Percentiles rank a stretch among this genome's conserved stretches.
phyloP scores from a whole-genome alignment of 1,140 invertebrate genomes.

The Akabosia matsudoensis region DNA sequence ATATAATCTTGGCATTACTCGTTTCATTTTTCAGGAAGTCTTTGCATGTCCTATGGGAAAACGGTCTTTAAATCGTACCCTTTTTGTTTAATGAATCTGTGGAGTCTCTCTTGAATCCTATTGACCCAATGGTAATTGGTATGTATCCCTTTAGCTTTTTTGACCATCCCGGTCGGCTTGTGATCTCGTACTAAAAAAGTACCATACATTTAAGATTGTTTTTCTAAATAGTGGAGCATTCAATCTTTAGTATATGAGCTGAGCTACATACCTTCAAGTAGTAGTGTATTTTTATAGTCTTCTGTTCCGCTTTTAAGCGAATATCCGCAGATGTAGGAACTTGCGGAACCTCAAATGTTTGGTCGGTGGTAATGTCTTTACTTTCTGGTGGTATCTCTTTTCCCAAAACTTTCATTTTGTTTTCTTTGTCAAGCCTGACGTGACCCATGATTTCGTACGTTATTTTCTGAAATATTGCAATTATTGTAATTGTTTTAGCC shows the following conservation, averaged over 20 bases:
- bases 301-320: background rate
- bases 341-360: background rate
- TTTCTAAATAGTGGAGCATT: too few species aligned
- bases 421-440: slow-evolving; percentile 3
- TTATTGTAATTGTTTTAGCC: too few species aligned
- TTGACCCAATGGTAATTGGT: background rate
- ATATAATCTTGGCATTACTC: too few species aligned
- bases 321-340: background rate
- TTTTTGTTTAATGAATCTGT: too few species aligned
- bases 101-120: background rate
- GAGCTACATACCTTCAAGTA: slow-evolving; percentile 12
- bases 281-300: background rate
- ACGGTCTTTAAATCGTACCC: too few species aligned
- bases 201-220: too few species aligned
- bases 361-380: background rate
- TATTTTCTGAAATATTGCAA: slow-evolving; percentile 19
- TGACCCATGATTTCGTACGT: slow-evolving; percentile 10
- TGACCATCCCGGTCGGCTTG: background rate
- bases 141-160: slow-evolving; percentile 4
- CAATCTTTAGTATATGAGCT: too few species aligned
- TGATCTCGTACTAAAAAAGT: background rate
- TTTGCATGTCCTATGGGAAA: too few species aligned
- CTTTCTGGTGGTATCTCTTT: background rate
- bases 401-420: slow-evolving; percentile 11
- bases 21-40: too few species aligned